Evolutionary conservation across 2,797 vertebrate species (phyloP), one percentile per base, ranked within the genome.

Genomic region (Urocyon cinereoargenteus): DNA sequence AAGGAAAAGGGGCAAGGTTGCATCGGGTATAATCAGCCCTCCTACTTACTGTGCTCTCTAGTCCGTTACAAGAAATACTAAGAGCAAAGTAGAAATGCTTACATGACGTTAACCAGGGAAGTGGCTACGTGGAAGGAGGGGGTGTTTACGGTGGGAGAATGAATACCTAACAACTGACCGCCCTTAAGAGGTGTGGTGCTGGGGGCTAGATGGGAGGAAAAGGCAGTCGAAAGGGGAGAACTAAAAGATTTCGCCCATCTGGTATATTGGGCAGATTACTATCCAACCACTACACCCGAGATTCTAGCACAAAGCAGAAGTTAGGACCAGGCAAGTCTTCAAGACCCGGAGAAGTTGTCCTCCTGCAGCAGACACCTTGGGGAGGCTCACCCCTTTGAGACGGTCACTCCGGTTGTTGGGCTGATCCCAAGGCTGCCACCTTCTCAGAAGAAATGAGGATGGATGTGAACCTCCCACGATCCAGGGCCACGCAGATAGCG

Each of bases 11-110:
- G 66, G 34, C 68, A 89, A 89, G 78, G 34, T 36, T 62, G 70
- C 34, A 70, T 81, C 92, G 9, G 36, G 45, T 94, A 81, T 36
- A 92, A 79, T 31, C 62, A 72, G n/a, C 53, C 28, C 22, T 81
- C 21, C 36, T 73, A n/a, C 45, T 92, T 75, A 45, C 40, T 31
- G 34, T 28, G 3, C 24, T 92, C 26, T 57, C 9, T n/a, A 34
- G 21, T 82, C 36, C 36, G 57, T 75, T 89, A 36, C 2, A 86
- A 77, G 51, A 96, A 73, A 57, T 36, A 36, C 64, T 72, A 84
- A 83, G 85, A 75, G 34, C 13, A 79, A 90, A 77, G 1, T 53
- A 31, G 62, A 86, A 45, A 70, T 49, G 61, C n/a, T 78, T 75
- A 49, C 70, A 34, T 8, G 51, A n/a, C n/a, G 62, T 83, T 59